These are phyloP conservation scores for Helleia helle DNA, from an alignment of 2,888 invertebrate species.

Conservation along the genomic window DNA sequence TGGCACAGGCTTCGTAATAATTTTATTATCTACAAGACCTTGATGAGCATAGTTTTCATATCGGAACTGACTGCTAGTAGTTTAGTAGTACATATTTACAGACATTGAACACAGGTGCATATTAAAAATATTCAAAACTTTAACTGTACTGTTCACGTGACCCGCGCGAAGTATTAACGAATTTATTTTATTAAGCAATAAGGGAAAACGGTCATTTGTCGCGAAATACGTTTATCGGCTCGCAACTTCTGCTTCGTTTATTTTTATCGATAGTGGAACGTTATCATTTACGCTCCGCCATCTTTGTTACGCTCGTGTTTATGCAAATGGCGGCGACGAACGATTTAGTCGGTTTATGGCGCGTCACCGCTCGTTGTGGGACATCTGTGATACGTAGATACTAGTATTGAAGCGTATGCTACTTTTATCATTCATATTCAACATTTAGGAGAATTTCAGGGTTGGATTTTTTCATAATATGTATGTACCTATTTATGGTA, in stretches of 20 bases:
- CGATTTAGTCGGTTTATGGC: slow-evolving; percentile 25
- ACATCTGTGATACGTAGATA: slow-evolving; percentile 12
- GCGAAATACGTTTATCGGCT: slow-evolving; percentile 20
- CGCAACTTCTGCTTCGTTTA: slow-evolving; percentile 23
- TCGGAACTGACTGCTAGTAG: too few species aligned
- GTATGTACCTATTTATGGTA: too few species aligned
- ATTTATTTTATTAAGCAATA: slow-evolving; percentile 21
- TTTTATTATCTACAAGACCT: too few species aligned
- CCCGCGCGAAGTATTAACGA: slow-evolving; percentile 11
- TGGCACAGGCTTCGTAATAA: too few species aligned
- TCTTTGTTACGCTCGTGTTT: slow-evolving; percentile 20
- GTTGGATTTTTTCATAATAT: too few species aligned
- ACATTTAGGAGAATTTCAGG: too few species aligned
- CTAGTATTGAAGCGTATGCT: background rate
- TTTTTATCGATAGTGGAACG: slow-evolving; percentile 22
- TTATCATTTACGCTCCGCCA: slow-evolving; percentile 21
- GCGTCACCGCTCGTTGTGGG: slow-evolving; percentile 15
- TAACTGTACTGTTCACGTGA: background rate
- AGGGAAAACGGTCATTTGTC: slow-evolving; percentile 14
- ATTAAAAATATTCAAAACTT: background rate
- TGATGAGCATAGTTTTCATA: too few species aligned
- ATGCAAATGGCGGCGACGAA: slow-evolving; percentile 22
- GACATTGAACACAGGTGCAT: too few species aligned
- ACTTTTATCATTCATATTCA: background rate
- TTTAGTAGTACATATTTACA: too few species aligned